Conservation (phyloP, 2,888 invertebrate species). For the Coelopa pilipes region DNA sequence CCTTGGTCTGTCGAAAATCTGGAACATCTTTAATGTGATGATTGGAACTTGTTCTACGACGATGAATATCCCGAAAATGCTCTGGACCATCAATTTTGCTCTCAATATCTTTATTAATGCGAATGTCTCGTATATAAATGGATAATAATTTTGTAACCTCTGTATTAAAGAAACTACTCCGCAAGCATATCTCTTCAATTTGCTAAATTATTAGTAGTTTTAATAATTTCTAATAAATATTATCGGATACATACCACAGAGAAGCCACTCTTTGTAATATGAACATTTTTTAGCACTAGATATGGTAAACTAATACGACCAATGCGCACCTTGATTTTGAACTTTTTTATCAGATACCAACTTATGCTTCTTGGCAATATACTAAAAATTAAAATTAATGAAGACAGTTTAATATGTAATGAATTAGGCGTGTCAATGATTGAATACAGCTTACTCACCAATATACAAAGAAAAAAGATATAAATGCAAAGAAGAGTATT, state of each 20-base stretch:
- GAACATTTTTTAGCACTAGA: slow-evolving; percentile 79
- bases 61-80: slow-evolving; percentile 64
- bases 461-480: background rate
- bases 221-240: background rate
- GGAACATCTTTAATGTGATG: slow-evolving; percentile 65
- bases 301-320: slow-evolving; percentile 74
- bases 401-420: slow-evolving; percentile 21
- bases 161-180: slow-evolving; percentile 88
- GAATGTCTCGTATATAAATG: slow-evolving; percentile 82
- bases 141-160: slow-evolving; percentile 87
- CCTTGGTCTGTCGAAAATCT: slow-evolving; percentile 80
- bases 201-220: slow-evolving; percentile 69
- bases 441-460: background rate
- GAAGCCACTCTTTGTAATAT: slow-evolving; percentile 82
- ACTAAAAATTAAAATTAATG: slow-evolving; percentile 67
- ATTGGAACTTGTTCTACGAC: slow-evolving; percentile 39
- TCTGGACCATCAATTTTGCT: slow-evolving; percentile 52
- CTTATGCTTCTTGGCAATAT: too few species aligned
- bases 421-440: slow-evolving; percentile 10
- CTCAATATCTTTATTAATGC: slow-evolving; percentile 81
- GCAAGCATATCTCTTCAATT: slow-evolving; percentile 84
- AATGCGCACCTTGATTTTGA: slow-evolving; percentile 74
- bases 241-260: slow-evolving; percentile 70
- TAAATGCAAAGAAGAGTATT: background rate
- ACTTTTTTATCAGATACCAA: slow-evolving; percentile 83